A percentile compares a stretch with the other conserved stretches of the same genome.
Evolutionary conservation across 2,888 invertebrate genomes (phyloP).

Genomic region (Apodemia duryi): DNA sequence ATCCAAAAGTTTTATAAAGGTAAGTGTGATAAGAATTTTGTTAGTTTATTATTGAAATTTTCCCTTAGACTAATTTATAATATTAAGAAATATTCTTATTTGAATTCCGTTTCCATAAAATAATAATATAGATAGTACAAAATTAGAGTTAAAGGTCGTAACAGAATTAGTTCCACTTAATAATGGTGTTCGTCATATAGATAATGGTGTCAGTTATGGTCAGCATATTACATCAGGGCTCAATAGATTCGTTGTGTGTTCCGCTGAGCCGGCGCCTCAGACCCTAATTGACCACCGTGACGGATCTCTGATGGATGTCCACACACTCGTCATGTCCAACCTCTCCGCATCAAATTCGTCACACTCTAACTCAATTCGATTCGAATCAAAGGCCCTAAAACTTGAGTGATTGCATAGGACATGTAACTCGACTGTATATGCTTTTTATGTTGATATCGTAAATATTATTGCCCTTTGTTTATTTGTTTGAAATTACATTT

Average conservation of each 20-base stretch:
- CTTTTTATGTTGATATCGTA: too few species aligned
- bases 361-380: constrained; percentile 44
- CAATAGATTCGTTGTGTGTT: constrained; percentile 32
- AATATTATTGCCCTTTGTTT: too few species aligned
- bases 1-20: neutral
- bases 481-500: too few species aligned
- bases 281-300: constrained; percentile 64
- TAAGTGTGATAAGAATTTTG: neutral
- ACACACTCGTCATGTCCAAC: constrained; percentile 40
- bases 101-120: neutral
- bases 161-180: constrained; percentile 28
- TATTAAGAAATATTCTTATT: neutral
- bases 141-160: constrained; percentile 28
- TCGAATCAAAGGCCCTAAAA: constrained; percentile 24
- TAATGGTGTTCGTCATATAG: constrained; percentile 25
- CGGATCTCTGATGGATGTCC: constrained; percentile 66
- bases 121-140: constrained; percentile 5
- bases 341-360: constrained; percentile 50
- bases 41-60: neutral
- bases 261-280: constrained; percentile 40
- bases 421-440: too few species aligned
- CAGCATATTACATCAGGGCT: constrained; percentile 28
- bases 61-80: neutral
- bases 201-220: constrained; percentile 32
- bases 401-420: too few species aligned